phyloP scores from a whole-genome alignment of 1,140 invertebrate genomes.

The Anastrepha ludens region DNA sequence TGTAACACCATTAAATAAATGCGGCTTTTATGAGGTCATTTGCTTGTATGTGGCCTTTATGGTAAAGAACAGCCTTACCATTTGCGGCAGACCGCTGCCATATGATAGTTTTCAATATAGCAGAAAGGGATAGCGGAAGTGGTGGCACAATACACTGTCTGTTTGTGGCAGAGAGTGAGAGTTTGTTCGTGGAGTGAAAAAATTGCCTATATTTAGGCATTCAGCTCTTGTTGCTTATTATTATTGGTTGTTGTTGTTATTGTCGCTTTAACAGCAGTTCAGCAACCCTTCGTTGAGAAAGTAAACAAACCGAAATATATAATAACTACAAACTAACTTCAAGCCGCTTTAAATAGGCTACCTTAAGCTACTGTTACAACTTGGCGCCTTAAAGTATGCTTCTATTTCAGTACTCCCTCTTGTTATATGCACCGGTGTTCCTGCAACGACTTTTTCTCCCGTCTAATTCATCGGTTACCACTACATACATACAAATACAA shows the following conservation, averaged over 20 bases:
- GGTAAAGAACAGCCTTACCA: background rate
- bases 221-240: too few species aligned
- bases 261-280: background rate
- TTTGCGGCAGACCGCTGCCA: conserved; percentile 26
- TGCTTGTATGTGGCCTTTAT: conserved; percentile 47
- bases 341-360: background rate
- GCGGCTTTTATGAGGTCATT: conserved; percentile 52
- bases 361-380: too few species aligned
- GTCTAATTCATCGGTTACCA: background rate
- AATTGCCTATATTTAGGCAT: conserved; percentile 17
- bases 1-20: conserved; percentile 44
- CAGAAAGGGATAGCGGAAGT: background rate
- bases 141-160: background rate
- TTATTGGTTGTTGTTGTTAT: background rate
- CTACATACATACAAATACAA: background rate
- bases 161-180: background rate
- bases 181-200: background rate
- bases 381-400: background rate
- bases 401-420: background rate
- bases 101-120: conserved; percentile 17
- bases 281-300: conserved; percentile 5
- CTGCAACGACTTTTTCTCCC: background rate
- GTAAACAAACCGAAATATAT: background rate
- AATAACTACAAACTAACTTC: background rate
- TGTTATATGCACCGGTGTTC: background rate